A percentile compares a stretch with the other conserved stretches of the same genome.
Conservation (phyloP, 2,113 vertebrate species). For the Pseudorectes ferrugineus region DNA sequence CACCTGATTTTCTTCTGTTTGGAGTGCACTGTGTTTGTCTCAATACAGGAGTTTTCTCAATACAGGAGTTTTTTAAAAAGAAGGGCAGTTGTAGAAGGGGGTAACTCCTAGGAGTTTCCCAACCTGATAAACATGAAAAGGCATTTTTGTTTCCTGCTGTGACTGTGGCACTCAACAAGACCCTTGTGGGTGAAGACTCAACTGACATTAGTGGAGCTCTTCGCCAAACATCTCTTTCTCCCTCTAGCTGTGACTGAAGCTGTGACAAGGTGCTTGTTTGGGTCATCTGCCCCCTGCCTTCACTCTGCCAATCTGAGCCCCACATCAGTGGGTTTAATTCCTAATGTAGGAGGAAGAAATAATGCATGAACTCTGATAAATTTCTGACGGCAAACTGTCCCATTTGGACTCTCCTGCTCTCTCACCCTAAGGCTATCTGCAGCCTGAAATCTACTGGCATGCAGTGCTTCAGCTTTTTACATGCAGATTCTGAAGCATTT, state of each 20-base stretch:
- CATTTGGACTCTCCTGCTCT: neutral
- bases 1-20: neutral
- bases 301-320: neutral
- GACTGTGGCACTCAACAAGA: neutral
- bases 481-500: neutral
- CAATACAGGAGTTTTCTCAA: neutral
- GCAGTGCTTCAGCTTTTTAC: neutral
- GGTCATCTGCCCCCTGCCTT: rapidly evolving
- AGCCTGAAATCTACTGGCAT: neutral
- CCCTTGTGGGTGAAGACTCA: neutral
- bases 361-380: neutral
- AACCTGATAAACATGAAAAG: neutral
- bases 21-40: neutral
- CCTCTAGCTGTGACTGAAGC: neutral
- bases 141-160: neutral
- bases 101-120: neutral
- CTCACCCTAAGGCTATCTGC: neutral
- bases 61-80: neutral
- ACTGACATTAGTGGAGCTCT: neutral
- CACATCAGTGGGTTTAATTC: neutral
- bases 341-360: neutral
- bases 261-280: neutral
- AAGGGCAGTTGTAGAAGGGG: neutral
- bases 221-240: neutral
- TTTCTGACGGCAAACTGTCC: neutral